phyloP scores from a whole-genome alignment of 2,797 vertebrate genomes.

The Balearica regulorum region DNA sequence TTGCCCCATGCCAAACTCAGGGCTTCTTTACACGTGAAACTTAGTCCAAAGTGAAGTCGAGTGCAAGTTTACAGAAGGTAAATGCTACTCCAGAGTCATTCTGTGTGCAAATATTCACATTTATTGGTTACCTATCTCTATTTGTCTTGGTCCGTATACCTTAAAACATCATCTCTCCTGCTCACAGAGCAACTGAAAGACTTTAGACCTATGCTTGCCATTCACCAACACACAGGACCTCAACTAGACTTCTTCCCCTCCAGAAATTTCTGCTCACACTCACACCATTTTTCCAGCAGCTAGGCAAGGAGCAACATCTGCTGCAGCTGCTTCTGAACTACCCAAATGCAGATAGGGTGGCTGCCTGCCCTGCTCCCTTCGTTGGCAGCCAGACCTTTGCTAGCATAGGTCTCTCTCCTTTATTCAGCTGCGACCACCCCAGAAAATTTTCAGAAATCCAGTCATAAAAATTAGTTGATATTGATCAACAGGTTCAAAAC shows the following conservation, averaged over 20 bases:
- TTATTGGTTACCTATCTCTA: neutral
- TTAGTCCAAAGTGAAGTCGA: neutral
- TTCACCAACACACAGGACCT: neutral
- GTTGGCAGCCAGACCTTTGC: accelerated
- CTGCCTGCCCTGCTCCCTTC: neutral
- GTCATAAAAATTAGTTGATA: neutral
- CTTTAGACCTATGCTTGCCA: neutral
- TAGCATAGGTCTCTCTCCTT: neutral
- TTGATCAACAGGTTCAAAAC: neutral
- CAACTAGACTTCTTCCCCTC: neutral
- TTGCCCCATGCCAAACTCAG: neutral
- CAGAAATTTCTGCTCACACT: neutral
- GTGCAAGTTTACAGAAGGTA: neutral
- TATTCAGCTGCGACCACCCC: neutral
- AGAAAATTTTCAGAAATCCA: neutral
- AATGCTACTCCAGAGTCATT: neutral
- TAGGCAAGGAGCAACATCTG: neutral
- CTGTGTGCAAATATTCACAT: neutral
- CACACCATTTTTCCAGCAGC: neutral
- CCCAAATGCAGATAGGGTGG: neutral
- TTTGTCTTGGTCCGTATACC: neutral
- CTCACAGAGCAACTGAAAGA: neutral
- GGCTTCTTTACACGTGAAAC: neutral
- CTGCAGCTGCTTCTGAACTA: neutral
- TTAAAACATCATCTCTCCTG: neutral